Evolutionary conservation across 2,113 vertebrate genomes (phyloP).

Genomic region (Thalassarche chlororhynchos): DNA sequence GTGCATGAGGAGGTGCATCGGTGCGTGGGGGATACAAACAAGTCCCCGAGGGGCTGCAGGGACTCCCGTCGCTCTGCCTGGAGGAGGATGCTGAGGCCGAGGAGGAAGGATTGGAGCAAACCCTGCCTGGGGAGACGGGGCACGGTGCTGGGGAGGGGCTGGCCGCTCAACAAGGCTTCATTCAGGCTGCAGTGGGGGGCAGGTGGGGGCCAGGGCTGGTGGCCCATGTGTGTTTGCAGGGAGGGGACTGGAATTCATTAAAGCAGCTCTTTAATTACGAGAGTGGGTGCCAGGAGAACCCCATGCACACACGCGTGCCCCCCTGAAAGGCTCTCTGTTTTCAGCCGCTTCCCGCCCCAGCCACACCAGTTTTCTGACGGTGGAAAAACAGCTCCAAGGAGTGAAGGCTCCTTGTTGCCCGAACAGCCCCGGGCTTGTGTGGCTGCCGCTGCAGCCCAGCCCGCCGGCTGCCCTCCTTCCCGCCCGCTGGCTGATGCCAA

Average conservation of each 20-base stretch:
- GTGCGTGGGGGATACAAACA: rapidly evolving
- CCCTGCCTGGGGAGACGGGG: not conserved
- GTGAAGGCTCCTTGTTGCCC: slow-evolving; percentile 24
- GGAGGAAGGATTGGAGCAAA: not conserved
- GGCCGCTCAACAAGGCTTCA: slow-evolving; percentile 37
- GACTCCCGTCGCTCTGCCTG: rapidly evolving
- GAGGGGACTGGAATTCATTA: slow-evolving; percentile 28
- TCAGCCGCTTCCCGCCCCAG: not conserved
- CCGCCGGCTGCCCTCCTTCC: not conserved
- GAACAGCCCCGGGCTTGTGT: slow-evolving; percentile 41
- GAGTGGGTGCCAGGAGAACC: not conserved
- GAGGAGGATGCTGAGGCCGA: not conserved
- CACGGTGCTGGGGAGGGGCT: not conserved
- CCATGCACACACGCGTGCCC: not conserved
- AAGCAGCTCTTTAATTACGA: not conserved
- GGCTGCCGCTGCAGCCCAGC: not conserved
- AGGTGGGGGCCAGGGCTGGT: not conserved
- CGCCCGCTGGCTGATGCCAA: not conserved
- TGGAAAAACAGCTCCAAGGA: slow-evolving; percentile 40
- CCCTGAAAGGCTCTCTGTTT: slow-evolving; percentile 19
- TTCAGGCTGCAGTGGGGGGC: slow-evolving; percentile 7
- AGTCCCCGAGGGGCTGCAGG: not conserved
- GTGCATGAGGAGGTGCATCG: too few relatives aligned
- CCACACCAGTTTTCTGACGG: not conserved
- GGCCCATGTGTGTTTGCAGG: not conserved